Evolutionary conservation across 1,140 invertebrate species (phyloP).

Genomic region (Panulirus ornatus): DNA sequence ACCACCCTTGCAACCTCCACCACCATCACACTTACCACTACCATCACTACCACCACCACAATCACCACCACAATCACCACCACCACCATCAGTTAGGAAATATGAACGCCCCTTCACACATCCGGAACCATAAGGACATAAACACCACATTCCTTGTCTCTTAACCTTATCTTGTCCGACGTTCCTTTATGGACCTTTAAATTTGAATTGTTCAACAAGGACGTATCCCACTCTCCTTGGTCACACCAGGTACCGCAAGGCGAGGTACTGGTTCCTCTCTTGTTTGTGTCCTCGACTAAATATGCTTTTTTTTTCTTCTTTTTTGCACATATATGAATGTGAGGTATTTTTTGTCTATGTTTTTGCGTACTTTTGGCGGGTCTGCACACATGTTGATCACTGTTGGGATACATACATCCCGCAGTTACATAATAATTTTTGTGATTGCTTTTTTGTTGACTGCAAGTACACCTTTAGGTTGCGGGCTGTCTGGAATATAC

Average conservation of each 20-base stretch:
- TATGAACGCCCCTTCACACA: not conserved
- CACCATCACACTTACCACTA: not conserved
- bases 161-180: not conserved
- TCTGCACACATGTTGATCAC: not conserved
- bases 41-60: not conserved
- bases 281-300: not conserved
- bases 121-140: not conserved
- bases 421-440: too few species aligned
- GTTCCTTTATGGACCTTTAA: slow-evolving; percentile 1
- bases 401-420: not conserved
- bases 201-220: not conserved
- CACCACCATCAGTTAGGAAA: not conserved
- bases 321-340: not conserved
- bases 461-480: too few species aligned
- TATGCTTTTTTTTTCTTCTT: not conserved
- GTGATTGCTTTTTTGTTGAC: too few species aligned
- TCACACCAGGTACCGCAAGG: not conserved
- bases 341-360: not conserved
- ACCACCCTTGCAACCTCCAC: not conserved
- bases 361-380: not conserved
- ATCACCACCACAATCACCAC: not conserved
- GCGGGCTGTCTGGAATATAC: too few species aligned
- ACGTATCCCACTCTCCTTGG: not conserved
- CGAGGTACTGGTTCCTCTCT: not conserved
- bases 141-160: not conserved